Evolutionary conservation across 2,797 vertebrate genomes (phyloP).

Genomic region (Varecia variegata): DNA sequence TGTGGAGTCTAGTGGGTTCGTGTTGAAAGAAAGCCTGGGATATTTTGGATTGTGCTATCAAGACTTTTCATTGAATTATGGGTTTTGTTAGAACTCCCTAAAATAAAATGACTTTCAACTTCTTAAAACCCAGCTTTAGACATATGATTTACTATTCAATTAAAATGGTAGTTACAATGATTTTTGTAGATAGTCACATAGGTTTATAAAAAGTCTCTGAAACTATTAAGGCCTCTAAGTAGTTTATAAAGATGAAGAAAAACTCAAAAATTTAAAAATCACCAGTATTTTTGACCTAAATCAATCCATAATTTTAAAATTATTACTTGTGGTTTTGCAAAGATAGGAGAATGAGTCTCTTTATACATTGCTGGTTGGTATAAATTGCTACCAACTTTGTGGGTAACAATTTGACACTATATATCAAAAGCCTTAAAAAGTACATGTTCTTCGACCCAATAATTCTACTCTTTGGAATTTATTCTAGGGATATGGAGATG

Average conservation of each 20-base stretch:
- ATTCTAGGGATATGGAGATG: neutral
- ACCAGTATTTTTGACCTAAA: conserved; percentile 12
- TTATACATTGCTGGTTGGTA: neutral
- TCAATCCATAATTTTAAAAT: neutral
- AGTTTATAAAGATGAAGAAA: conserved; percentile 39
- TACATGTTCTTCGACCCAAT: neutral
- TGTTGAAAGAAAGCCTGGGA: neutral
- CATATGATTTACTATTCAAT: neutral
- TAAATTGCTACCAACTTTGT: conserved; percentile 20
- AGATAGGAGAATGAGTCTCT: neutral
- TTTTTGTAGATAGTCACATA: neutral
- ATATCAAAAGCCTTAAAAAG: neutral
- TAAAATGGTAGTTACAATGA: neutral
- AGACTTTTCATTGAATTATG: conserved; percentile 14
- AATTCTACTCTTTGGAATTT: conserved; percentile 8
- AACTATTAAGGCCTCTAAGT: conserved; percentile 2
- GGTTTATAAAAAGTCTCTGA: conserved; percentile 36
- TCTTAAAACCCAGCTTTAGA: neutral
- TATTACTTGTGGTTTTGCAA: neutral
- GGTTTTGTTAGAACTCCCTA: neutral
- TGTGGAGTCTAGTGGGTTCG: neutral
- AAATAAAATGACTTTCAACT: conserved; percentile 32
- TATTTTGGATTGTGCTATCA: neutral
- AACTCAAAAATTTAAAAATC: neutral
- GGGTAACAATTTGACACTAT: neutral